A percentile compares a stretch with the other conserved stretches of the same genome.
phyloP scores from a whole-genome alignment of 2,113 vertebrate species.

The Erythrocercus mccallii region DNA sequence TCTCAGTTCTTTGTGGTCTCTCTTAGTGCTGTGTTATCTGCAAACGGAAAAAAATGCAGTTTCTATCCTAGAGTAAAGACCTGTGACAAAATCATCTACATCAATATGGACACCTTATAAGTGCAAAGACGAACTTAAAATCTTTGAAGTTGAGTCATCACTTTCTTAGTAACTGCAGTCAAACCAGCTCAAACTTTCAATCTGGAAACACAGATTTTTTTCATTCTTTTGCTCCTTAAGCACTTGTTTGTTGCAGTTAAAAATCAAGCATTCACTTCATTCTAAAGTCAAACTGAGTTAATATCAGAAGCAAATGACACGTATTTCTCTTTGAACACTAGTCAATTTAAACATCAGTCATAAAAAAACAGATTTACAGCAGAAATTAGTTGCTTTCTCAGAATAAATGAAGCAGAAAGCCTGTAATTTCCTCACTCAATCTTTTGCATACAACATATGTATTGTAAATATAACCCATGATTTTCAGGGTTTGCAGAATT shows the following conservation, averaged over 20 bases:
- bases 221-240: not conserved
- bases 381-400: not conserved
- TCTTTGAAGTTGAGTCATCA: not conserved
- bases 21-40: not conserved
- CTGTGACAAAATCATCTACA: not conserved
- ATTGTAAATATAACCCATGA: not conserved
- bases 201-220: not conserved
- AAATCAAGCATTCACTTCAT: not conserved
- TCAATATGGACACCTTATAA: not conserved
- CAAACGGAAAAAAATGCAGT: not conserved
- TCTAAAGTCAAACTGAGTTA: not conserved
- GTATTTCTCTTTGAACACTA: not conserved
- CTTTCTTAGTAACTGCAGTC: not conserved
- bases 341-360: conserved; percentile 1
- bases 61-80: not conserved
- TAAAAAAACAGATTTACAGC: not conserved
- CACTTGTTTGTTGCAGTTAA: not conserved
- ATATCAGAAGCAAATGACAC: not conserved
- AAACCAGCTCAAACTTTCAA: not conserved
- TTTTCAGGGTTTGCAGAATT: not conserved
- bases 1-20: not conserved
- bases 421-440: not conserved
- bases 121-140: not conserved
- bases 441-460: not conserved
- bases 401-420: not conserved